Base-by-base conservation (phyloP, 2,113 vertebrate genomes). In the Tetraodon nigroviridis region DNA sequence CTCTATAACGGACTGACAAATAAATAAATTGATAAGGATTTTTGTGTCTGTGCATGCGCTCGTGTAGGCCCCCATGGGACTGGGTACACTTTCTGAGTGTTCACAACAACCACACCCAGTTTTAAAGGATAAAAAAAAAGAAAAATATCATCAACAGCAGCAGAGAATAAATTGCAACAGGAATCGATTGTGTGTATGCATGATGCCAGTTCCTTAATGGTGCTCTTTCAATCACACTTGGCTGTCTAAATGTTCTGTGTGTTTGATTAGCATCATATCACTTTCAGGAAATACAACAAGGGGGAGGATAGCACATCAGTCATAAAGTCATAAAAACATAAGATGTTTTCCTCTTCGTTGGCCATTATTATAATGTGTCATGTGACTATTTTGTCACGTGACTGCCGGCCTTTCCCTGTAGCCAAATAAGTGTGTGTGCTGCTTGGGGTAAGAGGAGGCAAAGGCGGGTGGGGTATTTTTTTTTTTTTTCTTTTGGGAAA, bases 321-420 rank as follows among this genome's bases (percentile, higher is more conserved):
- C 84, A 92, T 88, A 92, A 93, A 74, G 85, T 86, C 84, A 92
- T 88, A 92, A 93, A 74, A 89, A 88, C 86, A 86, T 81, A 88
- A 88, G 80, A 90, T 84, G 88, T 89, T 89, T 93, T 92, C 91
- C 91, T 90, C 92, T 92, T 61, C 72, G 80, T 66, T 27, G 64
- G 78, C 86, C 94, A 97, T 97, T 98, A 95, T 95, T 95, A 89
- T 95, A 96, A 96, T 95, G 93, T 87, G 88, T 95, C 94, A 46
- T n/a, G 44, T 46, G 44, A 46, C 44, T n/a, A 7, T 2, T 2
- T 16, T 17, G 15, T 16, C 44, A 95, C 89, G 91, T 95, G 93
- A 79, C 84, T 89, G 85, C 51, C 91, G 91, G 93, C 92, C 94
- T 92, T 91, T 91, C 90, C 91, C 75, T 58, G 80, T 88, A 80